phyloP scores from a whole-genome alignment of 2,888 invertebrate genomes.

The Erebia palarica region DNA sequence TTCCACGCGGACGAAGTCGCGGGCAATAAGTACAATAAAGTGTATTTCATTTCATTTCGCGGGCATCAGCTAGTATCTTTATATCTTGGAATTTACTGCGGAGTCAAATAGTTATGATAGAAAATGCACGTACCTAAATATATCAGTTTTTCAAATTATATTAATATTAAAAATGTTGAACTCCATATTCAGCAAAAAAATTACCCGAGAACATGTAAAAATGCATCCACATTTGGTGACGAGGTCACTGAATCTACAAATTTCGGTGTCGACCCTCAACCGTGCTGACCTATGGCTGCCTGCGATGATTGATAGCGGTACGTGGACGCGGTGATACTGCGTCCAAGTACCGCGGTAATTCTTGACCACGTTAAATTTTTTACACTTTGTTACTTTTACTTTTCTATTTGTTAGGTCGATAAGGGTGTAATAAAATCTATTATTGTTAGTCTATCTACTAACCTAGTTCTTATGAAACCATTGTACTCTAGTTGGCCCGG shows the following conservation, averaged over 20 bases:
- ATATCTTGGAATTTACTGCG: neutral
- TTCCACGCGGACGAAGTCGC: too few species aligned
- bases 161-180: neutral
- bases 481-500: neutral
- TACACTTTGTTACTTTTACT: constrained; percentile 4
- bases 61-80: neutral
- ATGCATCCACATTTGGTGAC: constrained; percentile 39
- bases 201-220: too few species aligned
- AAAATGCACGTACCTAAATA: neutral
- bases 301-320: constrained; percentile 64
- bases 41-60: too few species aligned
- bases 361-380: constrained; percentile 32
- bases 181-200: too few species aligned
- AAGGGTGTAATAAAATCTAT: neutral
- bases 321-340: constrained; percentile 48
- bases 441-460: neutral
- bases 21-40: too few species aligned
- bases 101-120: neutral
- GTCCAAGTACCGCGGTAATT: constrained; percentile 53
- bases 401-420: neutral
- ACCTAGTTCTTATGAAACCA: neutral
- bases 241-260: constrained; percentile 57
- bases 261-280: constrained; percentile 57
- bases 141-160: neutral
- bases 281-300: constrained; percentile 56